Evolutionary conservation across 2,888 invertebrate species (phyloP), one percentile per base, ranked within the genome.

Genomic region (Metellina segmentata): DNA sequence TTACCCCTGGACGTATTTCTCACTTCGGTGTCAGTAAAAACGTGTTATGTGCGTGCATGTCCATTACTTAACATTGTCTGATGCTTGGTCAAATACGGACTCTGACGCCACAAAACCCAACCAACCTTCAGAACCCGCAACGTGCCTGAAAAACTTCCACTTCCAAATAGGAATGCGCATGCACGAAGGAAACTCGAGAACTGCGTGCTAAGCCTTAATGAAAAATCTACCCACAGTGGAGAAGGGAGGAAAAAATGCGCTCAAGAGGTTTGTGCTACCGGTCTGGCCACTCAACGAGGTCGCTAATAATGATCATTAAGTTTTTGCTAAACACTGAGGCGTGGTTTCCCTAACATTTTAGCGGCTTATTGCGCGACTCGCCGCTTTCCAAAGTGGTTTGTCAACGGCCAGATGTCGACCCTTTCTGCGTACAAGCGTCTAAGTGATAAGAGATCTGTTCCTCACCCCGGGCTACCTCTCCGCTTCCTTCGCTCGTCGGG

Each of bases 251-350:
- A n/a, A 51, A 75, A 72, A 49, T 16, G 70, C 19, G 13, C 19
- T 52, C n/a, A 7, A 51, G 16, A n/a, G 20, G 13, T 34, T 61
- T 16, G 85, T 34, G 78, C 75, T 85, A 85, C 85, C 72, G 52
- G 51, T 51, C 13, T n/a, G 20, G 19, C 75, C 85, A 74, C 88
- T 75, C 71, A 74, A 53, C 70, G 11, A 69, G 70, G 70, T 13
- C 61, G 81, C 82, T 91, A 91, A 91, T 91, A 77, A 91, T 82
- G 82, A 91, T 91, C 91, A 91, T 91, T 91, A 91, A 91, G 91
- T 83, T 75, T 72, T 20, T 52, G 34, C 48, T 91, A 91, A 91
- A 87, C 87, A 51, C 20, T 61, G 87, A 77, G 91, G 91, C 91
- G 91, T 87, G 91, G 86, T 53, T 77, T 6, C 13, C 5, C 83